phyloP scores from a whole-genome alignment of 2,797 vertebrate species.

The Microctenopoma stevenorrisi region DNA sequence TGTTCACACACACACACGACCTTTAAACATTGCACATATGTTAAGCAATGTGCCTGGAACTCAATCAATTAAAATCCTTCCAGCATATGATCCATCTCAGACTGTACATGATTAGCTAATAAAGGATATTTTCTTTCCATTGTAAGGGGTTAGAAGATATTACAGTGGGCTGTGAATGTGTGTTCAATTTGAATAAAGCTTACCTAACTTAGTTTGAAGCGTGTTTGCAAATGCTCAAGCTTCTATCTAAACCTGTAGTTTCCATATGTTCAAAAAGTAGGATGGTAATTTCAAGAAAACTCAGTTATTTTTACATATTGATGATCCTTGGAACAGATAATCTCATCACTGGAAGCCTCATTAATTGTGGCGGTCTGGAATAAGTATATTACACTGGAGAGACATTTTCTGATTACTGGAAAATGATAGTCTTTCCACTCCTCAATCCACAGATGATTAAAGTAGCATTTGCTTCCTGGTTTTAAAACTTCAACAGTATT shows the following conservation, averaged over 20 bases:
- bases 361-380: constrained; percentile 71
- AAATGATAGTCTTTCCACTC: constrained; percentile 74
- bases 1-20: too few relatives aligned
- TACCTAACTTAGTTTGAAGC: constrained; percentile 36
- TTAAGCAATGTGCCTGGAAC: too few relatives aligned
- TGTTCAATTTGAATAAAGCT: constrained; percentile 69
- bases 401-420: constrained; percentile 72
- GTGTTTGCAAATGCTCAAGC: constrained; percentile 10
- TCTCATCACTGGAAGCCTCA: constrained; percentile 65
- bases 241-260: neutral
- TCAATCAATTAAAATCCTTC: neutral
- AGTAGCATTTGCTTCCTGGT: constrained; percentile 86
- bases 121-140: neutral
- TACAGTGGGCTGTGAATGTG: constrained; percentile 48
- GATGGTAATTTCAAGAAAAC: constrained; percentile 6
- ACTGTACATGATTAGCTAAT: constrained; percentile 2
- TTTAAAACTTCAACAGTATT: constrained; percentile 91
- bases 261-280: neutral
- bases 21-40: too few relatives aligned
- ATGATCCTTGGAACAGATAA: constrained; percentile 67
- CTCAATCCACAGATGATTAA: constrained; percentile 89
- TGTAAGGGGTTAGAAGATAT: constrained; percentile 38
- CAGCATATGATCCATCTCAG: constrained; percentile 27
- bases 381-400: constrained; percentile 71
- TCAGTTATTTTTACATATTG: constrained; percentile 43